A percentile compares a stretch with the other conserved stretches of the same genome.
phyloP scores from a whole-genome alignment of 2,113 vertebrate species.

The Verasper variegatus region DNA sequence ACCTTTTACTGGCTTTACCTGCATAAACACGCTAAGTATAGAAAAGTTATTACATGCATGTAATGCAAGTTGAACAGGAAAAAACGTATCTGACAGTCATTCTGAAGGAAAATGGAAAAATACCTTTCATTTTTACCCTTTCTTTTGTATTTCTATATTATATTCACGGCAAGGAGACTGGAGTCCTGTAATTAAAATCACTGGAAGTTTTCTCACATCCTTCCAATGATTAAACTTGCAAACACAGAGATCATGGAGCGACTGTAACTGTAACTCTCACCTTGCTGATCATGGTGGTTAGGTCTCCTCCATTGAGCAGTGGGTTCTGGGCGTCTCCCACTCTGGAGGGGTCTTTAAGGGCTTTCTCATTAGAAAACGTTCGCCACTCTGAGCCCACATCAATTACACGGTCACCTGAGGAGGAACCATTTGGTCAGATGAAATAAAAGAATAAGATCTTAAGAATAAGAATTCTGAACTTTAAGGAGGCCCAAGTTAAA shows the following conservation, averaged over 20 bases:
- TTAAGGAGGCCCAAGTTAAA: neutral
- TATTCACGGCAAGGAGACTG: too few species aligned
- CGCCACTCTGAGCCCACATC: constrained; percentile 99
- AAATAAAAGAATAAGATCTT: neutral
- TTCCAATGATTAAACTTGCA: too few species aligned
- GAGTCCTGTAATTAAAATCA: too few species aligned
- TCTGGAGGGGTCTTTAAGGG: constrained; percentile 97
- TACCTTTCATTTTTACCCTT: too few species aligned
- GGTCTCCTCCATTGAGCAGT: constrained; percentile 93
- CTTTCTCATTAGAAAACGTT: constrained; percentile 99
- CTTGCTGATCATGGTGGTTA: constrained; percentile 98
- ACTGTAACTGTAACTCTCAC: constrained; percentile 45
- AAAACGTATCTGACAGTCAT: too few species aligned
- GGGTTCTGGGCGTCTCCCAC: constrained; percentile 98
- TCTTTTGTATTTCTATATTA: too few species aligned
- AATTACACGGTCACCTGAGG: constrained; percentile 94
- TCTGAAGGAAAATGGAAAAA: too few species aligned
- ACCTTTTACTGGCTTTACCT: too few species aligned
- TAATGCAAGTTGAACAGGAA: too few species aligned
- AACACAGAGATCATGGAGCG: neutral
- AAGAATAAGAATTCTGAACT: neutral
- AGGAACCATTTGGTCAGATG: neutral
- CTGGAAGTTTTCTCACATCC: too few species aligned
- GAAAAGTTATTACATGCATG: too few species aligned
- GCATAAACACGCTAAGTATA: too few species aligned